Conservation (phyloP, 2,888 invertebrate species). For the Noctua comes region DNA sequence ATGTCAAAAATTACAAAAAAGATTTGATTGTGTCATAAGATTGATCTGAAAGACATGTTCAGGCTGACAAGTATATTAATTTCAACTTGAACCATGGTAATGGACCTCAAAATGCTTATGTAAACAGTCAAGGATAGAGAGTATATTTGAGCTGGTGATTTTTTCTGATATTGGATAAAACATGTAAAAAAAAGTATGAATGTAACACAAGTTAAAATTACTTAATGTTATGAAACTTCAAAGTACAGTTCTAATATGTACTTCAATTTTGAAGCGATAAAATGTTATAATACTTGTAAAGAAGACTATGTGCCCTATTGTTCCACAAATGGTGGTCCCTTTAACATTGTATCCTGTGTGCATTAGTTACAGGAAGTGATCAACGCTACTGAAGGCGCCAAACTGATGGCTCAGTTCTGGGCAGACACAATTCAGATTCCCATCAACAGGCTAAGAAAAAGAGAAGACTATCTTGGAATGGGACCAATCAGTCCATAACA, state of each 20-base stretch:
- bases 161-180: background rate
- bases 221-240: slow-evolving; percentile 18
- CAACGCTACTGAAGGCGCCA: background rate
- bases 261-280: background rate
- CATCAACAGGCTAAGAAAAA: background rate
- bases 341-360: background rate
- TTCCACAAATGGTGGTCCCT: background rate
- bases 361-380: background rate
- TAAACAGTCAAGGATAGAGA: background rate
- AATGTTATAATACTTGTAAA: background rate
- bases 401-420: background rate
- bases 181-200: background rate
- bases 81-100: background rate
- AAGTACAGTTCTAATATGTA: background rate
- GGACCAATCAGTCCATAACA: background rate
- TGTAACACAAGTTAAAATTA: background rate
- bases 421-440: background rate
- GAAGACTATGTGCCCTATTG: background rate
- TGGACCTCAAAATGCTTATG: background rate
- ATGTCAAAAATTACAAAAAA: background rate
- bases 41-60: background rate
- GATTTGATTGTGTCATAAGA: background rate
- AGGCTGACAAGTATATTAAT: background rate
- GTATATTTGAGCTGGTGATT: background rate
- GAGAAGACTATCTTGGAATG: too few species aligned